Percentiles rank a stretch among this genome's conserved stretches.
Evolutionary conservation across 1,140 invertebrate species (phyloP).

Genomic region (Augochlora pura): DNA sequence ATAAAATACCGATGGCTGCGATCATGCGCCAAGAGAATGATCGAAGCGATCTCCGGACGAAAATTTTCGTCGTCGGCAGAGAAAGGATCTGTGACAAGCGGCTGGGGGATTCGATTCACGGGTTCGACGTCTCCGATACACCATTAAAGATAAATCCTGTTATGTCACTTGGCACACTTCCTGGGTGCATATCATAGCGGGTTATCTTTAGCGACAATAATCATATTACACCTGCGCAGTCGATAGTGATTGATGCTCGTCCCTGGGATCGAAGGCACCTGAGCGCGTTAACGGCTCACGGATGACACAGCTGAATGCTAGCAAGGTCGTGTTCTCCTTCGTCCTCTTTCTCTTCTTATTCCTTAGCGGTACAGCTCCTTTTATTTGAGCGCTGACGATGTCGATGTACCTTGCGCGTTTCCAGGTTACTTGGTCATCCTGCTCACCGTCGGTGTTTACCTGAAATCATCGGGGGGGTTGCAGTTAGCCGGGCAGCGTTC

Average conservation of each 20-base stretch:
- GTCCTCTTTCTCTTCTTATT: conserved; percentile 65
- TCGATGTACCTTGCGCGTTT: conserved; percentile 67
- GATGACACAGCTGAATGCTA: conserved; percentile 79
- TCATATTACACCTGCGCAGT: conserved; percentile 76
- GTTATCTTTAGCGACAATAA: conserved; percentile 72
- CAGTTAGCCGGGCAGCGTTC: not conserved
- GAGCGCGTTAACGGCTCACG: conserved; percentile 76
- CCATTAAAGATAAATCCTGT: conserved; percentile 68
- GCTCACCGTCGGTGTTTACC: conserved; percentile 25
- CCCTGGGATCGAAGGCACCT: conserved; percentile 69
- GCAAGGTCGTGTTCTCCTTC: conserved; percentile 72
- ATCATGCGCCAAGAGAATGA: too few species aligned
- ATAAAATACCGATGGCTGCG: too few species aligned
- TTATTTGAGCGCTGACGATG: conserved; percentile 65
- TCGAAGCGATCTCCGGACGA: too few species aligned
- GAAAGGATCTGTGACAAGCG: not conserved
- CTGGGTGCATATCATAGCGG: conserved; percentile 59
- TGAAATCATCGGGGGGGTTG: conserved; percentile 15
- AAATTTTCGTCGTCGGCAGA: too few species aligned
- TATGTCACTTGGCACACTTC: conserved; percentile 70
- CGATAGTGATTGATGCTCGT: conserved; percentile 77
- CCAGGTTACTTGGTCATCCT: conserved; percentile 76
- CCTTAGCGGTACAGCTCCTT: conserved; percentile 75
- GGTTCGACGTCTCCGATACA: conserved; percentile 42
- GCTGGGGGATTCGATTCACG: conserved; percentile 17